Evolutionary conservation across 2,113 vertebrate genomes (phyloP).

Genomic region (Lanius ludovicianus): DNA sequence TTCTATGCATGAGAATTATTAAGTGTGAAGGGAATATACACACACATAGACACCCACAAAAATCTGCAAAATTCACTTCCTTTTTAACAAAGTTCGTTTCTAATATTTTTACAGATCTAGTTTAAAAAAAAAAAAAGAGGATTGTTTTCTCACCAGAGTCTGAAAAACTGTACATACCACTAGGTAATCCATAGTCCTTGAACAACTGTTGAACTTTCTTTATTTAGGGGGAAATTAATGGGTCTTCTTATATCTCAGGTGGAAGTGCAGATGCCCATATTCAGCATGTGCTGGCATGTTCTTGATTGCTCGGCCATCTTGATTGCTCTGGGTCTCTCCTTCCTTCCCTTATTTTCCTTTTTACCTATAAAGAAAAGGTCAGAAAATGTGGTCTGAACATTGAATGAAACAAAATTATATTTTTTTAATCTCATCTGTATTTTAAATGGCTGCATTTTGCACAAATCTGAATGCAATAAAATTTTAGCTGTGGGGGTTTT

Average conservation of each 20-base stretch:
- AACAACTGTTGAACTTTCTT: background rate
- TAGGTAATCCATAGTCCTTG: background rate
- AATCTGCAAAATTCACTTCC: background rate
- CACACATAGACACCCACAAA: background rate
- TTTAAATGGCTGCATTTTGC: background rate
- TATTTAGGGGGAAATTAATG: background rate
- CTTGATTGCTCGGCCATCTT: background rate
- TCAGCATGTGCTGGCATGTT: background rate
- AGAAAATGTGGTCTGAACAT: background rate
- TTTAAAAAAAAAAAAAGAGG: fast-evolving
- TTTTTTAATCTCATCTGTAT: background rate
- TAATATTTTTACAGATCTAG: background rate
- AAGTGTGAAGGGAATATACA: background rate
- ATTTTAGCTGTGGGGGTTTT: background rate
- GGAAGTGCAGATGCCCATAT: background rate
- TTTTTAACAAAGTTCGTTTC: background rate
- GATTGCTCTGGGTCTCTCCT: background rate
- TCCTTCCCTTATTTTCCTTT: background rate
- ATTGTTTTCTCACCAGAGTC: background rate
- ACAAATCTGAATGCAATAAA: background rate
- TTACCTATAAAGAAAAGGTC: background rate
- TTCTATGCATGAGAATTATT: background rate
- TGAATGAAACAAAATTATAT: background rate
- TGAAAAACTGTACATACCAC: background rate
- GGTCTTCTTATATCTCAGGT: background rate